Conservation (phyloP, 35 echinoderm and acorn worm species). For the Apostichopus japonicus region DNA sequence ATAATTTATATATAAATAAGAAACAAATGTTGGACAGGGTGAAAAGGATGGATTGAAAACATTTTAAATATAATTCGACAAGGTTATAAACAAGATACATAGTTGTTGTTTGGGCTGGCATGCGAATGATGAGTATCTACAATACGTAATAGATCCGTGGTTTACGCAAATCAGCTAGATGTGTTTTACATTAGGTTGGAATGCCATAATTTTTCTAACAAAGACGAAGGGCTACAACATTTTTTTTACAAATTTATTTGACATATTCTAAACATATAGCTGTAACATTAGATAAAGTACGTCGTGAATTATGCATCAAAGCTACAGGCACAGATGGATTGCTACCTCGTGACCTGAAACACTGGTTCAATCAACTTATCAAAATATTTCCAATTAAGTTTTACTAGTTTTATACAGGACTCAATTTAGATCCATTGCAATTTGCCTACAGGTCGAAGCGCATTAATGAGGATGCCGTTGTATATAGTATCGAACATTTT, state of each 20-base stretch:
- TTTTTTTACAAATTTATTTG: neutral
- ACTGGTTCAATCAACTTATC: too few species aligned
- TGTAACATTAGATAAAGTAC: neutral
- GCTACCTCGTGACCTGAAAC: too few species aligned
- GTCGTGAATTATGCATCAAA: neutral
- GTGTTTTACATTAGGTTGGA: conserved; percentile 19
- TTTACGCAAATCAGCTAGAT: neutral
- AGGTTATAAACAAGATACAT: neutral
- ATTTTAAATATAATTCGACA: neutral
- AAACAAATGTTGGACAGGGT: neutral
- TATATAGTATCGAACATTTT: conserved; percentile 2
- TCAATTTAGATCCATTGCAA: too few species aligned
- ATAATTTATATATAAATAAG: neutral
- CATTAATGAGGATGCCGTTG: neutral
- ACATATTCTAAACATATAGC: neutral
- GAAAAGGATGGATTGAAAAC: neutral
- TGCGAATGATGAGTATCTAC: too few species aligned
- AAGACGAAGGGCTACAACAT: neutral
- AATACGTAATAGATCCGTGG: too few species aligned
- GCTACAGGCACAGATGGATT: too few species aligned
- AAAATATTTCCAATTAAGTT: too few species aligned
- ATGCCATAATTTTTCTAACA: neutral
- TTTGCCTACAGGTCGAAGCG: too few species aligned
- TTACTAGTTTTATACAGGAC: too few species aligned
- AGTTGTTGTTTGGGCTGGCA: too few species aligned